Percentiles rank a stretch among this genome's conserved stretches.
Conservation (phyloP, 2,797 vertebrate genomes). For the Sparus aurata region DNA sequence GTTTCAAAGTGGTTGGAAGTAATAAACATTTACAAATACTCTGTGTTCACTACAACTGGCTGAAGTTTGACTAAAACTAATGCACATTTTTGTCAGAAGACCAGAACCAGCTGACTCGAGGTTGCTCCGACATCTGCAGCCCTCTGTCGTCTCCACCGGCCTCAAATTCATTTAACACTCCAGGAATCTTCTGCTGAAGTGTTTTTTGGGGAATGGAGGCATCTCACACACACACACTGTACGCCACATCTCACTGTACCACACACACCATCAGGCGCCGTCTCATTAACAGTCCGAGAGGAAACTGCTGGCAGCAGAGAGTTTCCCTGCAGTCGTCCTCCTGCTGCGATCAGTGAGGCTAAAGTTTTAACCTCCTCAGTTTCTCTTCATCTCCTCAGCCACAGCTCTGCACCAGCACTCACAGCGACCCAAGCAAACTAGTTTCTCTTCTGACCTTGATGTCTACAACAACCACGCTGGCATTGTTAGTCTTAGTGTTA, state of each 20-base stretch:
- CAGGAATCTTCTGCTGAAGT: background rate
- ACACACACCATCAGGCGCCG: slow-evolving; percentile 11
- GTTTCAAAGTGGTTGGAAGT: no score
- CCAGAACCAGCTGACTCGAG: background rate
- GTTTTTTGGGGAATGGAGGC: background rate
- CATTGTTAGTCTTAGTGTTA: no score
- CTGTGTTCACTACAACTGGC: background rate
- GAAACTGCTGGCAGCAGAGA: slow-evolving; percentile 30
- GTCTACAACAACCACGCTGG: background rate
- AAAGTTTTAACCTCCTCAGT: background rate
- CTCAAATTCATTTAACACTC: background rate
- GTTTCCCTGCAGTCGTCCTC: slow-evolving; percentile 21
- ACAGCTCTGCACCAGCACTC: background rate
- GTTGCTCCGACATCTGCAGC: background rate
- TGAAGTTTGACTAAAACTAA: background rate
- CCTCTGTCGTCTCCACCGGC: background rate
- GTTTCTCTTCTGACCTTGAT: background rate
- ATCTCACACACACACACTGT: background rate
- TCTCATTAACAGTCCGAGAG: slow-evolving; percentile 30
- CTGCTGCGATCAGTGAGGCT: slow-evolving; percentile 3
- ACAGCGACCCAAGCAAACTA: background rate
- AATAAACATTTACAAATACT: no score
- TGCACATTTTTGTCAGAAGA: background rate
- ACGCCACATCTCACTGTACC: slow-evolving; percentile 7
- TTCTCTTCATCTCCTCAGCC: background rate